phyloP scores from a whole-genome alignment of 64 coral and sea anemone species.

The Montipora capricornis region DNA sequence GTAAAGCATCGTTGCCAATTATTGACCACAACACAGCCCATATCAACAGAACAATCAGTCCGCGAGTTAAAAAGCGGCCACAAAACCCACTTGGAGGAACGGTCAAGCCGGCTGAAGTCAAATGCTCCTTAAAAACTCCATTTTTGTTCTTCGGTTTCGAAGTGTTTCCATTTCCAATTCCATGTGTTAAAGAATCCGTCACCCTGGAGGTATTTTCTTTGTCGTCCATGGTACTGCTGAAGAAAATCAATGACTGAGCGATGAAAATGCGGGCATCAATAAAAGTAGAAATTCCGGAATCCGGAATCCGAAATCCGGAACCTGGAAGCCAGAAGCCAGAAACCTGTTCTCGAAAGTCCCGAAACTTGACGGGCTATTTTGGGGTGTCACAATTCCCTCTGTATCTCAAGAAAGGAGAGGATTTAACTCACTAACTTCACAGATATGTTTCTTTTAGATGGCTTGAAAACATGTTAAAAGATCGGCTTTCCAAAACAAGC shows the following conservation, averaged over 20 bases:
- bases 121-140: background rate
- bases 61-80: conserved; percentile 48
- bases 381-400: too few species aligned
- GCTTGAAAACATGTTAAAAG: too few species aligned
- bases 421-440: too few species aligned
- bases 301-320: too few species aligned
- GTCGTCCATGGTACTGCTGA: background rate
- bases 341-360: too few species aligned
- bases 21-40: conserved; percentile 83
- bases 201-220: background rate
- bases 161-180: background rate
- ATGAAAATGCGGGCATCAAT: too few species aligned
- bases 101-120: conserved; percentile 6
- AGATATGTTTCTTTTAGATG: too few species aligned
- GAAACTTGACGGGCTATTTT: too few species aligned
- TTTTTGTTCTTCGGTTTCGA: background rate
- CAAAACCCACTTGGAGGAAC: conserved; percentile 50
- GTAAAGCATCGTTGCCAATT: conserved; percentile 72
- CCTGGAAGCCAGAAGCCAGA: too few species aligned
- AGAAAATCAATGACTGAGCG: background rate
- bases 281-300: too few species aligned
- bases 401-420: too few species aligned
- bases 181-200: background rate
- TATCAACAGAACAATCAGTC: conserved; percentile 50
- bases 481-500: too few species aligned